Conservation (phyloP, 2,797 vertebrate species). For the Bucorvus abyssinicus region DNA sequence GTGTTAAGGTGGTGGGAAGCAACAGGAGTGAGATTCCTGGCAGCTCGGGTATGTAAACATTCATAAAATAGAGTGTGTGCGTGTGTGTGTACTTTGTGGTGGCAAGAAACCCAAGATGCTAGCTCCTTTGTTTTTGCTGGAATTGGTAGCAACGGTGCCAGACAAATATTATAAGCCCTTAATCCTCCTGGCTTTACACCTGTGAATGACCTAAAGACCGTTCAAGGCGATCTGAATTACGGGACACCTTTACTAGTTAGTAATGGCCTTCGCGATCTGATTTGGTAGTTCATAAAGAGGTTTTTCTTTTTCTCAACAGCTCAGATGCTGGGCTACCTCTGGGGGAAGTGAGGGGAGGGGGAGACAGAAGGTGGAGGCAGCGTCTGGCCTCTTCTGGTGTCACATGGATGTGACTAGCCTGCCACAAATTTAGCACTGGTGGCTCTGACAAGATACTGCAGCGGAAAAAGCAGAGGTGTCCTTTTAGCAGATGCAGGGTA, state of each 20-base stretch:
- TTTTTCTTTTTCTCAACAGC: not conserved
- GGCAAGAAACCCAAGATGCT: constrained; percentile 36
- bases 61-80: constrained; percentile 61
- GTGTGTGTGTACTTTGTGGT: constrained; percentile 50
- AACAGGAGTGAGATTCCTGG: constrained; percentile 71
- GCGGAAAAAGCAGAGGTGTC: constrained; percentile 54
- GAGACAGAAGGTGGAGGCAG: not conserved
- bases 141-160: not conserved
- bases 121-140: constrained; percentile 56
- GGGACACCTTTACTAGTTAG: not conserved
- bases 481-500: not conserved
- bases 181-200: constrained; percentile 55
- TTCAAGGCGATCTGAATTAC: not conserved
- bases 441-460: not conserved
- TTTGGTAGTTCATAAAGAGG: not conserved
- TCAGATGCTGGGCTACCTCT: not conserved
- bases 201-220: constrained; percentile 34
- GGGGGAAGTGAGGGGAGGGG: not conserved
- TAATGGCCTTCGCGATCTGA: not conserved
- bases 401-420: not conserved
- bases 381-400: not conserved
- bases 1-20: constrained; percentile 58
- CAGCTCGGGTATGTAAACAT: constrained; percentile 74
- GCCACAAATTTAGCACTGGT: not conserved
- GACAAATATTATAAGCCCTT: constrained; percentile 40